Evolutionary conservation across 2,113 vertebrate species (phyloP).

Genomic region (Leucosticte australis): DNA sequence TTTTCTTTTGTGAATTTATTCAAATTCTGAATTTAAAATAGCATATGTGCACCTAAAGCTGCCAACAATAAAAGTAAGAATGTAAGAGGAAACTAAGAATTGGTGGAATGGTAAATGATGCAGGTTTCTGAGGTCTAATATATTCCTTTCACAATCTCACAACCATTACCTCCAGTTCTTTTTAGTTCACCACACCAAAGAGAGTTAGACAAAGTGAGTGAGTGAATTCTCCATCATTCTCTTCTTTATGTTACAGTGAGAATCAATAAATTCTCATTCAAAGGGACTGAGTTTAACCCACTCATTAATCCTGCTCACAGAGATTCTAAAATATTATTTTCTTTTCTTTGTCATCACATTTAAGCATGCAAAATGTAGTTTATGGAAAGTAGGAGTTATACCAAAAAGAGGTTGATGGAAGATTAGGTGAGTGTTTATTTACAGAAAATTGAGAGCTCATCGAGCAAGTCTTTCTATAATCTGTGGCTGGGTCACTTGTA

Average conservation of each 20-base stretch:
- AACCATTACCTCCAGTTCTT: conserved; percentile 35
- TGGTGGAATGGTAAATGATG: background rate
- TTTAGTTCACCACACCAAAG: conserved; percentile 56
- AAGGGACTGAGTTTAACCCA: conserved; percentile 22
- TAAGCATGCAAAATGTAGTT: background rate
- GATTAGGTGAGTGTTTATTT: background rate
- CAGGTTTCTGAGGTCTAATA: conserved; percentile 14
- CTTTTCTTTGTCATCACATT: conserved; percentile 23
- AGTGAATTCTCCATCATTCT: conserved; percentile 53
- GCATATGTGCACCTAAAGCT: background rate
- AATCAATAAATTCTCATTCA: conserved; percentile 67
- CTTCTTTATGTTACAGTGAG: conserved; percentile 44
- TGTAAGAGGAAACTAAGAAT: background rate
- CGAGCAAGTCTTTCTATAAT: background rate
- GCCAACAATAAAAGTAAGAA: conserved; percentile 4
- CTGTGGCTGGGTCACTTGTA: background rate
- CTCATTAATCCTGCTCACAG: conserved; percentile 54
- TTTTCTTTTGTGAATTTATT: conserved; percentile 43
- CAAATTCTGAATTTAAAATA: conserved; percentile 53
- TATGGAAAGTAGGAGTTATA: background rate
- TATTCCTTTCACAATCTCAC: conserved; percentile 5
- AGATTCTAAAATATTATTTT: conserved; percentile 61
- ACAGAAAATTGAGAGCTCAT: background rate
- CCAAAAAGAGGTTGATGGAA: background rate
- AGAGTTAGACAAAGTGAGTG: conserved; percentile 45